phyloP scores from a whole-genome alignment of 2,113 vertebrate species.

The Egretta garzetta region DNA sequence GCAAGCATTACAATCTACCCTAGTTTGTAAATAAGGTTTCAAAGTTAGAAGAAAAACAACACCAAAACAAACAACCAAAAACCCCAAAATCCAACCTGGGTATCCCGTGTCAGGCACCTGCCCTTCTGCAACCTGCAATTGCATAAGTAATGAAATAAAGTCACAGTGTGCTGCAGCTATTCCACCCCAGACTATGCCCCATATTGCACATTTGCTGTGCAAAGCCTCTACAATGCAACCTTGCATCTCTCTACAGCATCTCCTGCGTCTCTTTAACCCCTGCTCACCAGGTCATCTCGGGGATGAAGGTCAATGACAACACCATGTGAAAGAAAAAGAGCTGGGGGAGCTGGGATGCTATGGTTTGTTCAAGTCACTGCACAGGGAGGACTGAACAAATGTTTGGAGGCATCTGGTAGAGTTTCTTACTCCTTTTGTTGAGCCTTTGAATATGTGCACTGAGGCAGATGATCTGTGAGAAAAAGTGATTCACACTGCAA shows the following conservation, averaged over 20 bases:
- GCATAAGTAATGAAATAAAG: neutral
- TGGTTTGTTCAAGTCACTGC: neutral
- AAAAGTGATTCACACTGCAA: slow-evolving; percentile 19
- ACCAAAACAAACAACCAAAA: neutral
- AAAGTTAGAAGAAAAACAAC: neutral
- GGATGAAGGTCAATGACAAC: neutral
- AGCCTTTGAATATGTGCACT: neutral
- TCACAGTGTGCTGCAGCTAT: neutral
- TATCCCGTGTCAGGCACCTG: neutral
- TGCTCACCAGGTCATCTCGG: fast-evolving
- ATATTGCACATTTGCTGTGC: neutral
- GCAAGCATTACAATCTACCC: neutral
- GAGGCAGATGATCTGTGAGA: slow-evolving; percentile 18
- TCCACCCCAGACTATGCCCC: neutral
- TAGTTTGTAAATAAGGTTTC: neutral
- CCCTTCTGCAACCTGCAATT: neutral
- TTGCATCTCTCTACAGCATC: neutral
- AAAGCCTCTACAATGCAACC: neutral
- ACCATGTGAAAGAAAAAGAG: neutral
- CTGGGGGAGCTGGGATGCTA: neutral
- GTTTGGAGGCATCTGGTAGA: neutral
- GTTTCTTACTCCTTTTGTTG: neutral
- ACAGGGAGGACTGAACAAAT: neutral
- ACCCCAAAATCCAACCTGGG: fast-evolving
- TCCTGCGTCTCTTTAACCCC: neutral